Conservation (phyloP, 1,140 invertebrate genomes). For the Pinna nobilis region DNA sequence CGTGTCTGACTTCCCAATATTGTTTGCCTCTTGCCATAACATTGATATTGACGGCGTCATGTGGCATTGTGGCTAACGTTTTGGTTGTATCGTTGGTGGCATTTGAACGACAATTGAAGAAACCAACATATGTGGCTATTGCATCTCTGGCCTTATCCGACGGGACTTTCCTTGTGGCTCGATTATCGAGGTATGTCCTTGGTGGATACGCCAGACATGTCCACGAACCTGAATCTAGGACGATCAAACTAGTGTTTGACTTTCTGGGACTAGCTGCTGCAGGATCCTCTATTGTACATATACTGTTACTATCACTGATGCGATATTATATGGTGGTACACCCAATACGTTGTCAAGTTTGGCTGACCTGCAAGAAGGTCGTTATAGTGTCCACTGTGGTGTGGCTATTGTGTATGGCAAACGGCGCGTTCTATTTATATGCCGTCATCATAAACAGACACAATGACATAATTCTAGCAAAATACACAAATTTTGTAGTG, state of each 20-base stretch:
- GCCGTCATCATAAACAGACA: slow-evolving; percentile 26
- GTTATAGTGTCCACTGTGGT: not conserved
- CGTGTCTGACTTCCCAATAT: no score
- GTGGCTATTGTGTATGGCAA: slow-evolving; percentile 13
- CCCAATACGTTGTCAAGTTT: slow-evolving; percentile 24
- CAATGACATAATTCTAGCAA: not conserved
- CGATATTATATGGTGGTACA: slow-evolving; percentile 38
- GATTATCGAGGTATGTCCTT: slow-evolving; percentile 31
- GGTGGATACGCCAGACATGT: not conserved
- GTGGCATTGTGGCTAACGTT: slow-evolving; percentile 26
- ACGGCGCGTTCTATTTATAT: slow-evolving; percentile 22
- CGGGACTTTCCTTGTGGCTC: slow-evolving; percentile 17
- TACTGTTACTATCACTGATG: slow-evolving; percentile 25
- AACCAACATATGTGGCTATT: slow-evolving; percentile 22
- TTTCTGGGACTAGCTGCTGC: slow-evolving; percentile 15
- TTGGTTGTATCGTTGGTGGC: slow-evolving; percentile 9
- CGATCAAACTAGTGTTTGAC: slow-evolving; percentile 6
- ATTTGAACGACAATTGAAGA: slow-evolving; percentile 9
- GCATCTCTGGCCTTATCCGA: slow-evolving; percentile 20
- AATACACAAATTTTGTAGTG: slow-evolving; percentile 25
- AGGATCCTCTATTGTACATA: slow-evolving; percentile 25
- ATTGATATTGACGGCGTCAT: no score
- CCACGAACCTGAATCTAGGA: not conserved
- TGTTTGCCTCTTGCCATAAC: no score
- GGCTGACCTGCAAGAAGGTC: slow-evolving; percentile 22